Conservation (phyloP, 2,113 vertebrate species). For the Elaphurus davidianus region DNA sequence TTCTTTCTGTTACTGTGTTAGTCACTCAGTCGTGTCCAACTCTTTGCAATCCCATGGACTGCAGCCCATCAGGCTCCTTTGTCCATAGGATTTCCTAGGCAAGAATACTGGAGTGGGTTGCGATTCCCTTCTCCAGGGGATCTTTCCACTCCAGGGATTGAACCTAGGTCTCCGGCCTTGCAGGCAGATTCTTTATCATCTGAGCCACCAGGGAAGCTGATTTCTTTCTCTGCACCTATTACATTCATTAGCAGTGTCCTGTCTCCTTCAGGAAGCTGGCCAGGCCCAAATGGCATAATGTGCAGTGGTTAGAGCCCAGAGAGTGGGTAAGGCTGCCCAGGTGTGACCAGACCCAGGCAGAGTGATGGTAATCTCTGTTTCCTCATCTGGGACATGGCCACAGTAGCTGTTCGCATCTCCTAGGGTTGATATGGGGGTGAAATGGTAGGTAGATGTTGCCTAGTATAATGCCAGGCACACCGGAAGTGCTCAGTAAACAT, state of each 20-base stretch:
- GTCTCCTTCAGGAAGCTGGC: not conserved
- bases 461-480: not conserved
- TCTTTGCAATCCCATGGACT: not conserved
- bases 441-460: not conserved
- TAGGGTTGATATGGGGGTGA: not conserved
- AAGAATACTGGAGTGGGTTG: not conserved
- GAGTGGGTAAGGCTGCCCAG: not conserved
- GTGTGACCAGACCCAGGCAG: too few relatives aligned
- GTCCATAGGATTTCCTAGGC: not conserved
- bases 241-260: not conserved
- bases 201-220: not conserved
- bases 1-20: not conserved
- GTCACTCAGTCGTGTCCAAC: not conserved
- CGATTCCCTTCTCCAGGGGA: not conserved
- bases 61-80: not conserved
- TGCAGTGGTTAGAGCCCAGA: not conserved
- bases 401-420: not conserved
- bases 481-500: not conserved
- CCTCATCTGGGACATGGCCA: not conserved
- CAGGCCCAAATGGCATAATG: rapidly evolving
- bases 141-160: not conserved
- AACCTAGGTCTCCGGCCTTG: not conserved
- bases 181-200: not conserved
- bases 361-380: not conserved
- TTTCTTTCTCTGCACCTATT: not conserved